phyloP scores from a whole-genome alignment of 2,797 vertebrate genomes.

The Dromococcyx pavoninus region DNA sequence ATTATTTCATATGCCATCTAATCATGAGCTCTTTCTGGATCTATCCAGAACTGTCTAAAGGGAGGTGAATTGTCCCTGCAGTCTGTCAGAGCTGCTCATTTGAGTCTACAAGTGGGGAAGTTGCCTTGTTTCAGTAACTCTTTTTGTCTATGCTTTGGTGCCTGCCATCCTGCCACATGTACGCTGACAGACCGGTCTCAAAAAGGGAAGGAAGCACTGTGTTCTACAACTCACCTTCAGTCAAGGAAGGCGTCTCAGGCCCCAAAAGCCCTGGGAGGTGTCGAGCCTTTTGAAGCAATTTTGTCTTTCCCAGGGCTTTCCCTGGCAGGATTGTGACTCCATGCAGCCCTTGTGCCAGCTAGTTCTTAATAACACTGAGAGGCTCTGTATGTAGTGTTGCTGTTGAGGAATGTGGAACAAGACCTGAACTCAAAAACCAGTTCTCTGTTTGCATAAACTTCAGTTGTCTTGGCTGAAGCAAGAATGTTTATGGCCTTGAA shows the following conservation, averaged over 20 bases:
- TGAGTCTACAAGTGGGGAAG: neutral
- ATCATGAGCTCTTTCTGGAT: neutral
- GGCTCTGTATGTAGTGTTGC: neutral
- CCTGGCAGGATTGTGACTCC: neutral
- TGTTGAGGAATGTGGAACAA: neutral
- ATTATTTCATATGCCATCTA: neutral
- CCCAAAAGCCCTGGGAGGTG: neutral
- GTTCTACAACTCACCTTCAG: neutral
- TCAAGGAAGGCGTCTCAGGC: neutral
- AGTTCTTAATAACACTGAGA: neutral
- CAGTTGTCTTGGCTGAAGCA: neutral
- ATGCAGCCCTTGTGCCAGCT: neutral
- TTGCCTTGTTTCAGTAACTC: neutral
- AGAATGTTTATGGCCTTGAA: neutral
- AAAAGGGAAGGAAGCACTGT: neutral
- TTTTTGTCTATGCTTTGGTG: neutral
- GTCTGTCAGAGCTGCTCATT: neutral
- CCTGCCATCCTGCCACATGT: neutral
- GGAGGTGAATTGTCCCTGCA: neutral
- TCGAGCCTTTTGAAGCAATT: neutral
- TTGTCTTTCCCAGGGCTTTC: neutral
- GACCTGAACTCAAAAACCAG: neutral
- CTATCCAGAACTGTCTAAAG: neutral
- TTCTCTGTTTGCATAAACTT: neutral
- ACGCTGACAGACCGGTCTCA: neutral